Evolutionary conservation across 92 coral and sea anemone species (phyloP).

Genomic region (Bergia sp.): DNA sequence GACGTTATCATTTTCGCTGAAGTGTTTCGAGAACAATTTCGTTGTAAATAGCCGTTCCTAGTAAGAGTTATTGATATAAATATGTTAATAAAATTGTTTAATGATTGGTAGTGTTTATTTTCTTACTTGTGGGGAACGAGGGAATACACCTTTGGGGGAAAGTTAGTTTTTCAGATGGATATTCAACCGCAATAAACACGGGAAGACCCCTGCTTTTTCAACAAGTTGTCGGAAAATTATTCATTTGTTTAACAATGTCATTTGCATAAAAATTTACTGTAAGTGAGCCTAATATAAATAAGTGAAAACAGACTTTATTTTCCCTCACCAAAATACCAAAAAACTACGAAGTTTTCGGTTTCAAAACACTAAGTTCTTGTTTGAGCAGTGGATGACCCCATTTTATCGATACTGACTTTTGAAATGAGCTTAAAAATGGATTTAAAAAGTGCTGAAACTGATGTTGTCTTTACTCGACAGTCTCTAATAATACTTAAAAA

Average conservation of each 20-base stretch:
- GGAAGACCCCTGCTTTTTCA: too few relatives aligned
- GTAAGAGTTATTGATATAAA: neutral
- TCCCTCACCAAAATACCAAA: neutral
- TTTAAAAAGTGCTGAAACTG: neutral
- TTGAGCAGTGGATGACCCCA: neutral
- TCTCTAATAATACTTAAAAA: too few relatives aligned
- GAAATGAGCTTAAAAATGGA: too few relatives aligned
- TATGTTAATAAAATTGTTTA: neutral
- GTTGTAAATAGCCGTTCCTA: neutral
- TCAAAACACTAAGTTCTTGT: neutral
- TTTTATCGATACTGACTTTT: neutral
- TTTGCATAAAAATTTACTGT: neutral
- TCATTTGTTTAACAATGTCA: too few relatives aligned
- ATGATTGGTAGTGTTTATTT: neutral
- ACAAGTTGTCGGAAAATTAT: too few relatives aligned
- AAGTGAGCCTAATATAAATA: neutral
- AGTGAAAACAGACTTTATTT: too few relatives aligned
- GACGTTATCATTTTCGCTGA: neutral
- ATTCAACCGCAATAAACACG: too few relatives aligned
- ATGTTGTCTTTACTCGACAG: neutral
- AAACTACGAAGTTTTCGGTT: neutral
- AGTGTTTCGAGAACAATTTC: neutral
- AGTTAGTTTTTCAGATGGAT: neutral
- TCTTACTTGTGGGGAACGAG: neutral
- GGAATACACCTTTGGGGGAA: neutral